These are phyloP conservation scores for Bruchidius siliquastri DNA, from an alignment of 2,888 invertebrate genomes.

Conservation along the genomic window DNA sequence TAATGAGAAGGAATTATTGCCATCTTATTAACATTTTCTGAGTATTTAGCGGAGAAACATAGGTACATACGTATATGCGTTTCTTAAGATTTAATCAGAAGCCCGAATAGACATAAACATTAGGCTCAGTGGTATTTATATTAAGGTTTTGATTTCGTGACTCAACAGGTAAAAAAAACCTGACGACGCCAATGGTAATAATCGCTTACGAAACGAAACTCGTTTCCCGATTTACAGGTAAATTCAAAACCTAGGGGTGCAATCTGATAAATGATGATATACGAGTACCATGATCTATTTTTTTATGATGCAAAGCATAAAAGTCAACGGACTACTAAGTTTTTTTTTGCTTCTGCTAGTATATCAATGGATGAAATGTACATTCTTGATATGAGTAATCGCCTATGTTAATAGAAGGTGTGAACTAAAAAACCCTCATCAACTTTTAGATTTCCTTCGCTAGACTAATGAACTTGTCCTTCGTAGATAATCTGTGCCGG, in stretches of 20 bases:
- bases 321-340: background rate
- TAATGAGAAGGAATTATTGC: too few relatives aligned
- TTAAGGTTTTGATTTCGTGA: too few relatives aligned
- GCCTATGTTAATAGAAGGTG: background rate
- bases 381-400: background rate
- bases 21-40: too few relatives aligned
- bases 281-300: slow-evolving; percentile 15
- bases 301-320: slow-evolving; percentile 2
- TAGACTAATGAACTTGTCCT: too few relatives aligned
- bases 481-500: too few relatives aligned
- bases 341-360: background rate
- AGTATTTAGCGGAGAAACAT: too few relatives aligned
- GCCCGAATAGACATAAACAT: too few relatives aligned
- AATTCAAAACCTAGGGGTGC: slow-evolving; percentile 17
- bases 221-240: slow-evolving; percentile 35
- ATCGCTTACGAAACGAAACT: slow-evolving; percentile 16
- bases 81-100: too few relatives aligned
- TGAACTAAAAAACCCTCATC: background rate
- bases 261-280: background rate
- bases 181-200: background rate
- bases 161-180: too few relatives aligned
- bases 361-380: background rate
- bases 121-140: too few relatives aligned
- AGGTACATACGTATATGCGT: too few relatives aligned
- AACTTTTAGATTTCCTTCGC: too few relatives aligned